phyloP scores from a whole-genome alignment of 2,113 vertebrate genomes.

The Antennarius striatus region DNA sequence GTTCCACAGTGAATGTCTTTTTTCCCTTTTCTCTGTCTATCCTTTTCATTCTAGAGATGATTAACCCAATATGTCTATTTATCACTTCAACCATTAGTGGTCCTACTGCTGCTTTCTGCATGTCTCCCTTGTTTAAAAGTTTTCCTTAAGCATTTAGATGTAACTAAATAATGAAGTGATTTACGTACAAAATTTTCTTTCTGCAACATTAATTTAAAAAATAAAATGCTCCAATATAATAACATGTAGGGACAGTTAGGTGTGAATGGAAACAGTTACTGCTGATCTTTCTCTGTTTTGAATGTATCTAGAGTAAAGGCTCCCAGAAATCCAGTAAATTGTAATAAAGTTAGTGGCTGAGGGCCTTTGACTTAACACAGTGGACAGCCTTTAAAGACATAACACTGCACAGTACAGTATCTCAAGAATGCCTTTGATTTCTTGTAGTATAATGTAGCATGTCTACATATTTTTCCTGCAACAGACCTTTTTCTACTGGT shows the following conservation, averaged over 20 bases:
- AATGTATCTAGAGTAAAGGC: neutral
- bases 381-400: constrained; percentile 40
- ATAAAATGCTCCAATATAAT: neutral
- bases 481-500: too few relatives aligned
- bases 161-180: neutral
- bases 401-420: constrained; percentile 34
- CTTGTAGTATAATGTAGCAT: constrained; percentile 4
- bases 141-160: neutral
- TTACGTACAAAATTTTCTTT: too few relatives aligned
- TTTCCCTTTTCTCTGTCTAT: constrained; percentile 9
- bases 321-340: constrained; percentile 7
- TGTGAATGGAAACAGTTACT: neutral
- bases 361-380: constrained; percentile 18
- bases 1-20: constrained; percentile 47
- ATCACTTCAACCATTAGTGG: constrained; percentile 22
- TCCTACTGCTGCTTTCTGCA: neutral
- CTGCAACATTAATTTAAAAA: too few relatives aligned
- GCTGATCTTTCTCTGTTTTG: neutral
- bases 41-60: constrained; percentile 39
- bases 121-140: neutral
- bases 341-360: constrained; percentile 53
- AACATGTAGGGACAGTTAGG: neutral
- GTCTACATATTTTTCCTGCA: neutral
- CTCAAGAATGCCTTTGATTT: constrained; percentile 49
- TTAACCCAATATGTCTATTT: constrained; percentile 40